Base-by-base conservation (phyloP, 2,113 vertebrate species). In the Charadrius vociferus region DNA sequence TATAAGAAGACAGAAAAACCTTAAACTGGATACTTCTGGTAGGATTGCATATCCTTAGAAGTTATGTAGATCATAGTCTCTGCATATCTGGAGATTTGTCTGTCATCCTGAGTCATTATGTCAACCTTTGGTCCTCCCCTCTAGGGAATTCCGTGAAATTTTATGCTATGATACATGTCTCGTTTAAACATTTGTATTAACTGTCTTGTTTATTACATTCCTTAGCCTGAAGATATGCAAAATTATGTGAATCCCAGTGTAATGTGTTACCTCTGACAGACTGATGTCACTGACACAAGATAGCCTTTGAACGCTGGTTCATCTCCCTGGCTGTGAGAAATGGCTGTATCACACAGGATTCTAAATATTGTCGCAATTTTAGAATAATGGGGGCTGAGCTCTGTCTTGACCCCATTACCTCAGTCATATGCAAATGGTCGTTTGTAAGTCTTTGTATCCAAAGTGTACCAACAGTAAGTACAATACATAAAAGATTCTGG, bases 91-190 rank as follows among this genome's bases (percentile, higher is more conserved):
- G 89, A 90, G 71, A 65, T 74, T 67, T 94, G 26, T 70, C 37
- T 73, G 47, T 89, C 81, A 85, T 56, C 55, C 32, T 68, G 39
- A 89, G 19, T 43, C 3, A 5, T 29, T 83, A 88, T 61, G 45
- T 73, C n/a, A 91, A 81, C 34, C 27, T 37, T 81, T 56, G 83
- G 53, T 90, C 66, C 61, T 81, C 20, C 61, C 86, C 94, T 90
- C 72, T 80, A 92, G 94, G 86, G 78, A 96, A 95, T 97, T 96
- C 95, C 30, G 4, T 56, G 41, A 89, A 95, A 84, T 93, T 81
- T 95, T 96, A 43, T 81, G 34, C 39, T 78, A 37, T 92, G 88
- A 96, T 90, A 59, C 47, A 79, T 61, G 43, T 73, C 87, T 90
- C 1, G 0, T 91, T 81, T 85, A 85, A 93, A 68, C 22, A 68